Evolutionary conservation across 2,888 invertebrate genomes (phyloP).

Genomic region (Hypomecis atomaria): DNA sequence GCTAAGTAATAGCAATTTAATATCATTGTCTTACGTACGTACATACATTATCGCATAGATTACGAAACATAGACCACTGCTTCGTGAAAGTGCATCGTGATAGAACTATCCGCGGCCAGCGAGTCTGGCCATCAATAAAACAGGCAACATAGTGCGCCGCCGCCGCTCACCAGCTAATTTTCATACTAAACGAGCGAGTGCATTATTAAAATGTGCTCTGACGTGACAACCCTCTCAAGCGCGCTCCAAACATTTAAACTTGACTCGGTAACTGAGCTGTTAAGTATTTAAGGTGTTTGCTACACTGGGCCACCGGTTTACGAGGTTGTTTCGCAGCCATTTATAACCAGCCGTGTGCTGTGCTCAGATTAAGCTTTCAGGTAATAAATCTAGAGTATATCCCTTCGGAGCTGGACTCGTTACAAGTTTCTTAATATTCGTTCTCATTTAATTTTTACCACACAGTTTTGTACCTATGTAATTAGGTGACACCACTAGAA

Average conservation of each 20-base stretch:
- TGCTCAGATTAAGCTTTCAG: conserved; percentile 40
- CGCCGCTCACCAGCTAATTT: conserved; percentile 75
- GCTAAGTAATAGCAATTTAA: too few species aligned
- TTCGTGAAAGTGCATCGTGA: not conserved
- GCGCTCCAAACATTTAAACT: conserved; percentile 70
- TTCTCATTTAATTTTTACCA: conserved; percentile 10
- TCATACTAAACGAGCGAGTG: conserved; percentile 82
- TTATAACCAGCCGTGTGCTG: conserved; percentile 38
- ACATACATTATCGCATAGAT: too few species aligned
- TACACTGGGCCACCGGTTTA: conserved; percentile 60
- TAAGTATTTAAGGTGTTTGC: conserved; percentile 71
- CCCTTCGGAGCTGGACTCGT: conserved; percentile 20
- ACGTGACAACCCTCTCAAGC: conserved; percentile 73
- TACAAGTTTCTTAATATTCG: conserved; percentile 21
- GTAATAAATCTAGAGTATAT: conserved; percentile 36
- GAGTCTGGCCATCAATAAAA: conserved; percentile 67
- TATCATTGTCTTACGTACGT: too few species aligned
- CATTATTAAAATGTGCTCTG: conserved; percentile 80
- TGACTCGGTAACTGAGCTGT: conserved; percentile 65
- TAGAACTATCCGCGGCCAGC: conserved; percentile 38
- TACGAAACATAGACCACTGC: conserved; percentile 8
- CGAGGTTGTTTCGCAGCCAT: conserved; percentile 47
- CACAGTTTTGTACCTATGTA: not conserved
- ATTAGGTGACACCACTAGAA: too few species aligned
- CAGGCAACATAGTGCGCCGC: conserved; percentile 57